These are phyloP conservation scores for Mandrillus leucophaeus DNA, from an alignment of 2,113 vertebrate species.

Conservation along the genomic window DNA sequence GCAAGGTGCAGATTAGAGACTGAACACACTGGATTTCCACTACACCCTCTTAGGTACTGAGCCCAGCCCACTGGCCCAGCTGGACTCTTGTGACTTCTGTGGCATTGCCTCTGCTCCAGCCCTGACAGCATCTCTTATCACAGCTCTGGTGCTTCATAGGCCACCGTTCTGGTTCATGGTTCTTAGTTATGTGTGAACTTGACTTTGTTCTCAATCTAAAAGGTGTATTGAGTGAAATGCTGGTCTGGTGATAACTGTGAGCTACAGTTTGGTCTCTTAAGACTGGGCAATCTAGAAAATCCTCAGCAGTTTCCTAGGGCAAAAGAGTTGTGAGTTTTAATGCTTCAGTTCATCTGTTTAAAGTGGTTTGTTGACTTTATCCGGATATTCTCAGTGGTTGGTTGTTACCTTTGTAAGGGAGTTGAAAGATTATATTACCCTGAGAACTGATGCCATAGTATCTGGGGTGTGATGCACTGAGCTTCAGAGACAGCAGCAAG, in stretches of 20 bases:
- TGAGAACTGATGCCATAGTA: background rate
- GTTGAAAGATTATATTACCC: background rate
- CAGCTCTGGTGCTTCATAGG: background rate
- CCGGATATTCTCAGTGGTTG: background rate
- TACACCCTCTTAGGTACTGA: background rate
- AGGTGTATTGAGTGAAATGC: background rate
- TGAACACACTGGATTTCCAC: background rate
- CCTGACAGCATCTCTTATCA: background rate
- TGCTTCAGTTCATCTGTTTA: background rate
- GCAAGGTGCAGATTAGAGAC: background rate
- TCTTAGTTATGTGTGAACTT: background rate
- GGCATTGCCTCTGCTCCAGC: too few species aligned
- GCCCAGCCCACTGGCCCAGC: background rate
- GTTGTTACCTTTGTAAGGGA: background rate
- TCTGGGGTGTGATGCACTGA: fast-evolving
- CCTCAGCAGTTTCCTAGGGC: background rate
- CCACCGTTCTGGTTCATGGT: background rate
- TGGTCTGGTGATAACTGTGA: background rate
- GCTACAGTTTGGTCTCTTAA: background rate
- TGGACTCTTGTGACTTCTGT: too few species aligned
- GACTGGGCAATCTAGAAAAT: background rate
- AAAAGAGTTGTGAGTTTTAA: background rate
- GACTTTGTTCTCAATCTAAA: background rate
- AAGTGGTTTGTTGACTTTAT: background rate
- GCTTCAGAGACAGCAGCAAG: background rate